Base-by-base conservation (phyloP, 2,888 invertebrate species). In the Campopleginae sp. region DNA sequence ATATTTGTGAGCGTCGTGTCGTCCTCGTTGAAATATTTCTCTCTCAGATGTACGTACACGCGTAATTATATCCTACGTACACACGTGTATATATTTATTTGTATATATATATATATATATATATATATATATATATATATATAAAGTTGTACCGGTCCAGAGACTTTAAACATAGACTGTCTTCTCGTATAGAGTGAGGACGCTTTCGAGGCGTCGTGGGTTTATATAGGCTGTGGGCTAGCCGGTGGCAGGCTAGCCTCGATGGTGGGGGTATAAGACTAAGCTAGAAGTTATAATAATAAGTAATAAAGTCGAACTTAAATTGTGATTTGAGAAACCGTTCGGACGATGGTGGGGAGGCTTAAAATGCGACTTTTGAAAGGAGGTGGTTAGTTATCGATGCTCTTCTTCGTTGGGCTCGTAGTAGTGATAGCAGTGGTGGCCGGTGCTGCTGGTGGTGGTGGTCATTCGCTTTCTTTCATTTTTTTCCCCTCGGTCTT, bases 181-280 rank as follows among this genome's bases (percentile, higher is more conserved):
- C 90, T 91, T 90, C 92, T 89, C 90, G 90, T 92, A 90, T 91
- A 90, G 92, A 92, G 89, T 92, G 93, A 91, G 91, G 90, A 91
- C 90, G 91, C 90, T 91, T 90, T 90, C 90, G 91, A 89, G 88
- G 88, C 90, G 90, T 87, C 90, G 89, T 88, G 90, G 89, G 92
- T 91, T 92, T 93, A 93, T 93, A 93, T 93, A 93, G 92, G 90
- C 90, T 89, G 85, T 85, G 92, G 88, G 90, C 90, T 91, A 91
- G 90, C 89, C 83, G 90, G 87, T 81, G 82, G 82, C 85, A 80
- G 78, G 85, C 85, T 82, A 79, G 75, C 80, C 66, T 71, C 68
- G 84, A 68, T 87, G 88, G 90, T 88, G 89, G 90, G 90, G 88
- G 89, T 77, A 80, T 65, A 85, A 86, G 89, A 88, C 90, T 88